Base-by-base conservation (phyloP, 2,797 vertebrate species). In the Tragelaphus oryx region DNA sequence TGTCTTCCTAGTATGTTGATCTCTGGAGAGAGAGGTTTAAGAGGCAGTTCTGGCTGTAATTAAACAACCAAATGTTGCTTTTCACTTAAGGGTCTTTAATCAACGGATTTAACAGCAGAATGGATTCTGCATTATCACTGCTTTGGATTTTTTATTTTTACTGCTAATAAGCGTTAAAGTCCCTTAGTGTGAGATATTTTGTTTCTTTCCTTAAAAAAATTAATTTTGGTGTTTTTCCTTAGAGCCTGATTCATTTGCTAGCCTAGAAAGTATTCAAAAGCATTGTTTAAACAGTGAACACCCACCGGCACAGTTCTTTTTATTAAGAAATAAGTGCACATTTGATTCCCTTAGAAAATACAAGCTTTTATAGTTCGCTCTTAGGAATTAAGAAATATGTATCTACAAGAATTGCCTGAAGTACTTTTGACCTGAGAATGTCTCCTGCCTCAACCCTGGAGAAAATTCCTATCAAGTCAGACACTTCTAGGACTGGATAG, bases 181-280 rank as follows among this genome's bases (percentile, higher is more conserved):
- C 71, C 86, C 93, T 80, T 57, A 71, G 65, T 96, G 95, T 97
- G 89, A 94, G 95, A 90, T 85, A 94, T 96, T 97, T 97, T 96
- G 7, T 95, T 98, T 95, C 92, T 82, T 98, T 98, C 92, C 88
- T 97, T 98, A 93, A 81, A 95, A 94, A 81, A 96, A 96, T 93
- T 96, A 92, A 92, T 78, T 96, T 97, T 97, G 65, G 93, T 97
- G 91, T 83, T 95, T 98, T 97, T 89, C 93, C 87, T 91, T 89
- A 54, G 50, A 97, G 89, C 85, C 80, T 78, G 55, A 87, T 86
- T 97, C 95, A 97, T 96, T 97, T 98, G 89, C 16, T 52, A 50
- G 68, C 90, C 93, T 93, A 80, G 91, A 96, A 88, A 68, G 13
- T 68, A 86, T 87, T 94, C 78, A 91, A 55, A 48, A 26, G 57